Percentiles rank a stretch among this genome's conserved stretches.
Conservation (phyloP, 2,113 vertebrate species). For the Sardina pilchardus region DNA sequence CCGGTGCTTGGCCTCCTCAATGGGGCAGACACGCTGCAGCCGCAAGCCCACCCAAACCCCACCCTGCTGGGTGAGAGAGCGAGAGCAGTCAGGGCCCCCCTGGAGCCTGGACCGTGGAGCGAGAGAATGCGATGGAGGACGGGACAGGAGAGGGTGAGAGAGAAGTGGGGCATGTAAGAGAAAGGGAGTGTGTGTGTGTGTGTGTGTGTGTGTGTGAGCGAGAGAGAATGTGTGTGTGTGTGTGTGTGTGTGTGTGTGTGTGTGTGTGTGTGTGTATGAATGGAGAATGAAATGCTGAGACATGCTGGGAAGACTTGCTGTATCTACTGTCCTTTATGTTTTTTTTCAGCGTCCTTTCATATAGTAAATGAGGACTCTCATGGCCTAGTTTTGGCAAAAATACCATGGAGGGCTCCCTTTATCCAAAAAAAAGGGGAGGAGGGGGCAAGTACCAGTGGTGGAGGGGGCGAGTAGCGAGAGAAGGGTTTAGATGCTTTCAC, state of each 20-base stretch:
- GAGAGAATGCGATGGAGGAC: background rate
- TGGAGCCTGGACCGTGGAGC: background rate
- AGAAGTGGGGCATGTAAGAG: background rate
- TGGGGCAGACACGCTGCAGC: conserved; percentile 31
- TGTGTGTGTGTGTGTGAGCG: background rate
- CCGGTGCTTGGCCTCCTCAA: conserved; percentile 39
- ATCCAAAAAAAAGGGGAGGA: background rate
- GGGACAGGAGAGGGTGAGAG: background rate
- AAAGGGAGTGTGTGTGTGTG: background rate
- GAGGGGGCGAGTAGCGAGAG: background rate
- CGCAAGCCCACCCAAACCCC: conserved; percentile 20
- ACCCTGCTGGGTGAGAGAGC: conserved; percentile 20
- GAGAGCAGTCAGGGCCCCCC: background rate
- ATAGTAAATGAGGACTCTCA: background rate
- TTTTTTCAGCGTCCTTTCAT: background rate
- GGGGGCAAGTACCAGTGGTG: background rate
- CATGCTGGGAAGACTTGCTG: conserved; percentile 9
- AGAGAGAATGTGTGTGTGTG: background rate
- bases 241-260: background rate
- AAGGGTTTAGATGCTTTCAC: conserved; percentile 12
- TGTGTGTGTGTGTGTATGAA: background rate
- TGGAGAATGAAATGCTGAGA: background rate
- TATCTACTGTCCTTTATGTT: background rate
- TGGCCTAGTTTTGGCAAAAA: background rate
- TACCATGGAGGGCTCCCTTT: background rate